Conservation (phyloP, 2,888 invertebrate genomes). For the Crossocerus cetratus region DNA sequence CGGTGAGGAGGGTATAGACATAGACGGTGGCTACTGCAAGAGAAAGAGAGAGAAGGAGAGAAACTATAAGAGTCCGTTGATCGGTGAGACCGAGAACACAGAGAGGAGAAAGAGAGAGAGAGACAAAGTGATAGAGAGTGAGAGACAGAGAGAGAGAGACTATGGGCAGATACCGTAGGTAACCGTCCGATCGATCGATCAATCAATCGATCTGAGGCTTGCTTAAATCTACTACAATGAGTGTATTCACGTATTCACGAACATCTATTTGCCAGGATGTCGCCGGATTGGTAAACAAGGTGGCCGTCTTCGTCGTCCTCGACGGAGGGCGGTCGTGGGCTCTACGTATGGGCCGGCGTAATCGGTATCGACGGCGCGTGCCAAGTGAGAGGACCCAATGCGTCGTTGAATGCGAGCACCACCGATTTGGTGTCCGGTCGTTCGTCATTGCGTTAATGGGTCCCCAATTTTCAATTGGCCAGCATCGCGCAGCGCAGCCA, state of each 20-base stretch:
- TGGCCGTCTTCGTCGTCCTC: conserved; percentile 99
- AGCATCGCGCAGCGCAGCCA: conserved; percentile 24
- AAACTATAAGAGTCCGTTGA: background rate
- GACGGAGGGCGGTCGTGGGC: conserved; percentile 93
- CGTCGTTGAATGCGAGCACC: conserved; percentile 34
- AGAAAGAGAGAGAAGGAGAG: conserved; percentile 42
- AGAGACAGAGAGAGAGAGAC: conserved; percentile 45
- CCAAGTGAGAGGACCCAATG: conserved; percentile 54
- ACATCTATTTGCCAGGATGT: conserved; percentile 99
- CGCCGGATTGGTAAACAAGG: conserved; percentile 99
- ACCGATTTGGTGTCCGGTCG: conserved; percentile 43
- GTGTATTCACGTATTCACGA: conserved; percentile 88
- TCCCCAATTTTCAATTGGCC: conserved; percentile 44
- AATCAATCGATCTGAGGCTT: conserved; percentile 62
- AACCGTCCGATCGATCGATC: conserved; percentile 61
- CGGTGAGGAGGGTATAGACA: background rate
- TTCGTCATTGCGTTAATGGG: conserved; percentile 47
- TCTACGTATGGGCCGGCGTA: conserved; percentile 80
- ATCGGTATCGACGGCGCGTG: conserved; percentile 61
- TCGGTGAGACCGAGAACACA: conserved; percentile 6
- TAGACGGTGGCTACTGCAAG: conserved; percentile 11
- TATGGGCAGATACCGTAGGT: conserved; percentile 56
- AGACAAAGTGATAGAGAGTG: conserved; percentile 5
- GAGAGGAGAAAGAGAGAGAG: background rate
- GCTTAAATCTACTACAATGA: conserved; percentile 76